Conservation (phyloP, 2,113 vertebrate species). For the Chrysochloris asiatica region DNA sequence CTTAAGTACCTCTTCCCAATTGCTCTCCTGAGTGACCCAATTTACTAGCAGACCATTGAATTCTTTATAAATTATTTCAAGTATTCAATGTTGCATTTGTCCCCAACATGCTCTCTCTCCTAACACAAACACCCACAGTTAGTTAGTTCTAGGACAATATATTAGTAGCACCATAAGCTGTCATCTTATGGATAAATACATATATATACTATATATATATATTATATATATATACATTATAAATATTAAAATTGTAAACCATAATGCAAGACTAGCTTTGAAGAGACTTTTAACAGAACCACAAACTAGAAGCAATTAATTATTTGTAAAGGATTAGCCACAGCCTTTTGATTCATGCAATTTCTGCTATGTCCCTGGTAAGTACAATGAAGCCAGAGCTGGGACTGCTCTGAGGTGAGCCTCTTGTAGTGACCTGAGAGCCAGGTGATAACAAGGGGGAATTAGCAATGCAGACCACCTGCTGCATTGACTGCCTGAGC, state of each 20-base stretch:
- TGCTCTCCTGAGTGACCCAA: background rate
- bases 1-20: conserved; percentile 34
- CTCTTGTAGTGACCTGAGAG: background rate
- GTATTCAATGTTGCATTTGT: background rate
- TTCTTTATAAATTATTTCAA: background rate
- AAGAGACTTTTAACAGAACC: background rate
- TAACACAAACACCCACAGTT: background rate
- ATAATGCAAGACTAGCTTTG: background rate
- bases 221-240: no score
- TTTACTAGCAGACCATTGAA: background rate
- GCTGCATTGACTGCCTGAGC: background rate
- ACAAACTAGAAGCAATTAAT: background rate
- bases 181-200: background rate
- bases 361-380: background rate
- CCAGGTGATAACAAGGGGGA: background rate
- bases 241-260: background rate
- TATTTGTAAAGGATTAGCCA: rapidly evolving
- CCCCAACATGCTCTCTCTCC: background rate
- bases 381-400: background rate
- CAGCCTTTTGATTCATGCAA: no score
- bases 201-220: no score
- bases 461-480: background rate
- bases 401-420: background rate
- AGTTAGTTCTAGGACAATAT: background rate
- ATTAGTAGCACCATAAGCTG: background rate